Evolutionary conservation across 2,113 vertebrate species (phyloP), one percentile per base, ranked within the genome.

Genomic region (Ptyas mucosa): DNA sequence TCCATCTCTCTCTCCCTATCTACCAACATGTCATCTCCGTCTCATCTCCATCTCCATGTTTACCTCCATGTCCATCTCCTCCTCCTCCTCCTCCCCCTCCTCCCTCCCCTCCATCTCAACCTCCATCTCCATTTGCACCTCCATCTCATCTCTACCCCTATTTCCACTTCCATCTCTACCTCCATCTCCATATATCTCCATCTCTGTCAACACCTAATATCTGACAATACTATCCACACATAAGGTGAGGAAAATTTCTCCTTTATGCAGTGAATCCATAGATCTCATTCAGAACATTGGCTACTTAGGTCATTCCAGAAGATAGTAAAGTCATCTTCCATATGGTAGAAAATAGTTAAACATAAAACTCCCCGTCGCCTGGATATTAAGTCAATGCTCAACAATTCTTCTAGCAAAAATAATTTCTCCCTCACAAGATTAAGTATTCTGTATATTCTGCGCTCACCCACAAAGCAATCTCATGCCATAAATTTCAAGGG

Each of bases 341-440:
- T 88, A 64, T 18, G 46, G 3, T 87, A 24, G n/a, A 58, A 61
- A 92, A 92, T 69, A 49, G 61, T 52, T 53, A 88, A 69, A 88
- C 91, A 43, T 88, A 92, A 88, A 88, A 53, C 49, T 11, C n/a
- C 15, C 34, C 69, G n/a, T 52, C 21, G n/a, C 86, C 64, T 49
- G 61, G 61, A 64, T 92, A 54, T 88, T 88, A 92, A 88, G 88
- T 23, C 14, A 43, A 88, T 26, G 46, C 58, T 88, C 86, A 69
- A 69, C 46, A 88, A 12, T 92, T 39, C 15, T 75, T 75, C 75
- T 9, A 5, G 34, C 75, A 81, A 39, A 81, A 81, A 81, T 43
- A 81, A 43, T 43, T 81, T 88, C n/a, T 92, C 88, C 57, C 91
- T 88, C 20, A n/a, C 29, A 92, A 87, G 91, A 88, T 92, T 88